These are phyloP conservation scores for Eutolmus rufibarbis DNA, from an alignment of 2,888 invertebrate species.

Conservation along the genomic window DNA sequence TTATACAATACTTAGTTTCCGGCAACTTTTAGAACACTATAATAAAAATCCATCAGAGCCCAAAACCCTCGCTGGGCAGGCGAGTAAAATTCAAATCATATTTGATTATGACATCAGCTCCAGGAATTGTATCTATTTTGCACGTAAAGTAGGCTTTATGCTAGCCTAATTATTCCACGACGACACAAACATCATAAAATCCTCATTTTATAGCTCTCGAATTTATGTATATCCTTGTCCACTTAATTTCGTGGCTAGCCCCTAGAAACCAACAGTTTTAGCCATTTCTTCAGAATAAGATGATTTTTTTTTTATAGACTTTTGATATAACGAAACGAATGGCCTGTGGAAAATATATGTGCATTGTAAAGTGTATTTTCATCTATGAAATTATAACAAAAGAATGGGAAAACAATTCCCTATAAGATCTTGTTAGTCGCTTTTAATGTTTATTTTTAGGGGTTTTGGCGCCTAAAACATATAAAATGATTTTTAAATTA, in stretches of 20 bases:
- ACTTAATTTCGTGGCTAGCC: background rate
- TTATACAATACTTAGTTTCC: background rate
- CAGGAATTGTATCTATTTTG: background rate
- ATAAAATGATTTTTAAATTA: too few relatives aligned
- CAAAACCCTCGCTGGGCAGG: background rate
- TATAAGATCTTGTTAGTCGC: too few relatives aligned
- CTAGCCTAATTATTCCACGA: background rate
- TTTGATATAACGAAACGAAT: background rate
- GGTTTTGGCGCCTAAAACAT: too few relatives aligned
- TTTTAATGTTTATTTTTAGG: too few relatives aligned
- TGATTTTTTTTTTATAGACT: background rate
- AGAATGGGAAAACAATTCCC: too few relatives aligned
- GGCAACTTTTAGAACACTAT: background rate
- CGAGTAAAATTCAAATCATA: background rate
- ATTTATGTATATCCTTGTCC: background rate
- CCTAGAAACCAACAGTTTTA: background rate
- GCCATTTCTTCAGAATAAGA: background rate
- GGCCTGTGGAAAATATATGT: background rate
- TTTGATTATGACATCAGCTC: background rate
- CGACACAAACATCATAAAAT: background rate
- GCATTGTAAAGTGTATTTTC: too few relatives aligned
- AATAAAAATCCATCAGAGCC: constrained; percentile 13
- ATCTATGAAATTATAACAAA: too few relatives aligned
- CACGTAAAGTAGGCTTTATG: background rate
- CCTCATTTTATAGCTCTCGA: background rate